phyloP scores from a whole-genome alignment of 2,113 vertebrate genomes.

The Todiramphus saurophagus region DNA sequence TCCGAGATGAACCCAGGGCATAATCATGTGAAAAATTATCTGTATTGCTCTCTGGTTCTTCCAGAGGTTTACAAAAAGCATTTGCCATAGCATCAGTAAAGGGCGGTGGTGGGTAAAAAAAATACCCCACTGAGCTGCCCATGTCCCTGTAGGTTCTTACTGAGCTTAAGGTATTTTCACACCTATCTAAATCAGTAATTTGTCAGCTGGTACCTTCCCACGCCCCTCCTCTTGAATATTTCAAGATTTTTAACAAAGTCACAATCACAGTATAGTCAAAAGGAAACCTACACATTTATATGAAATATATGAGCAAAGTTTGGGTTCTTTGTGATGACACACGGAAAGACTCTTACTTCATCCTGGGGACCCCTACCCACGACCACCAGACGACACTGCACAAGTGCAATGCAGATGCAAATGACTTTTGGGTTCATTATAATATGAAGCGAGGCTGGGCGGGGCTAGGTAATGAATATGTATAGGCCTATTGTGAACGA shows the following conservation, averaged over 20 bases:
- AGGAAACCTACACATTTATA: not conserved
- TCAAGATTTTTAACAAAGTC: not conserved
- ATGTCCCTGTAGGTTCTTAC: not conserved
- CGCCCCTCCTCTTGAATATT: not conserved
- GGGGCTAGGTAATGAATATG: too few relatives aligned
- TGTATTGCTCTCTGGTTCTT: not conserved
- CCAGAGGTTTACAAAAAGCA: not conserved
- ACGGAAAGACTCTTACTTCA: too few relatives aligned
- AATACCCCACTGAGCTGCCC: not conserved
- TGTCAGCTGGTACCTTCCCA: not conserved
- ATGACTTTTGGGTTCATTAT: too few relatives aligned
- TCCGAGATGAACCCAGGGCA: too few relatives aligned
- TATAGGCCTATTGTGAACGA: too few relatives aligned
- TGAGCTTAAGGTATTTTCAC: not conserved
- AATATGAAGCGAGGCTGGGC: too few relatives aligned
- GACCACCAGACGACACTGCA: too few relatives aligned
- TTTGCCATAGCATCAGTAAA: not conserved
- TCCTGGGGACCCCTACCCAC: too few relatives aligned
- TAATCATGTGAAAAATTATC: not conserved
- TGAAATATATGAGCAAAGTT: rapidly evolving
- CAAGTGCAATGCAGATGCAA: too few relatives aligned
- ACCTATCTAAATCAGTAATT: not conserved
- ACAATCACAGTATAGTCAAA: not conserved
- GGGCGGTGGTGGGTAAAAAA: not conserved
- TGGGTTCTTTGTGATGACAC: not conserved